Base-by-base conservation (phyloP, 2,888 invertebrate genomes). In the Sympetrum striolatum region DNA sequence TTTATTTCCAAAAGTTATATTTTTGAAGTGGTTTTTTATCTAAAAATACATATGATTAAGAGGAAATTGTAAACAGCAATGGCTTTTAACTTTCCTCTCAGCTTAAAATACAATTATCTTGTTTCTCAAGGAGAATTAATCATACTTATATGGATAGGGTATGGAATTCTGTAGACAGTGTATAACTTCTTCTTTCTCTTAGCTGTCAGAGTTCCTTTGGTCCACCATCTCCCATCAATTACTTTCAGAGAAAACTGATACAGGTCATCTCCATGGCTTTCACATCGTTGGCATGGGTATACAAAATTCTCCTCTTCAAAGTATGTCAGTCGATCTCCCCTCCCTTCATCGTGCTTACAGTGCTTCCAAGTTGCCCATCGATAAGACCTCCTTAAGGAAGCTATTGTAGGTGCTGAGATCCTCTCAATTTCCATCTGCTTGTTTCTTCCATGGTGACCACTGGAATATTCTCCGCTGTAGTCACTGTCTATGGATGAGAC, bases 371-470 rank as follows among this genome's bases (percentile, higher is more conserved):
- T 37, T 12, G 86, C 58, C 86, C 86, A 86, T 10, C 60, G 58
- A n/a, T 60, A 35, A 18, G 95, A 94, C 2, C 96, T 96, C 60
- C 94, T 93, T 90, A 95, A 91, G n/a, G 96, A 96, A 22, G 96
- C 95, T 92, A 96, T 95, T 0, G 97, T 97, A 1, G 96, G 96
- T 0, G 96, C 96, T 12, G 96, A 94, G 91, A 96, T 95, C 90
- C 96, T 94, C 39, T 96, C 96, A 92, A 96, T 92, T 90, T 94
- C 93, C 53, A 94, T 94, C 96, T 96, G 37, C 18, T 86, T 86
- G 81, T 82, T 82, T 35, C 81, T 82, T 14, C 35, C 31, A 37
- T 58, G n/a, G n/a, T 58, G 60, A 22, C 60, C 37, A 31, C 1
- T 35, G 0, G 80, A 80, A 37, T 39, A 80, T 12, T 80, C 60